These are phyloP conservation scores for Mastigias papua DNA, from an alignment of 30 jellyfish, hydroid and myxozoan species.

Conservation along the genomic window DNA sequence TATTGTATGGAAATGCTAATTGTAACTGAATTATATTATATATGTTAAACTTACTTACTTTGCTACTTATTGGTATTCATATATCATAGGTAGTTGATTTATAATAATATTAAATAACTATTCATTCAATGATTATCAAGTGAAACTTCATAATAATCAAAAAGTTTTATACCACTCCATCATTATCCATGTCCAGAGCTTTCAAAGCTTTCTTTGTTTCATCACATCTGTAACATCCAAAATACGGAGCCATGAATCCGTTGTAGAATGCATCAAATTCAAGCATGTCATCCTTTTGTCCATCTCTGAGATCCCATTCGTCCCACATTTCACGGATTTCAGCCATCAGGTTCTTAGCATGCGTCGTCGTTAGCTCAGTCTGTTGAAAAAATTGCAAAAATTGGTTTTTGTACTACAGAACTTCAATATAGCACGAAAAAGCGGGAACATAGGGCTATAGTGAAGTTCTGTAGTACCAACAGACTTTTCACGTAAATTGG, in stretches of 20 bases:
- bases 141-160: not conserved
- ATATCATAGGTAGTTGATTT: too few species aligned
- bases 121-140: too few species aligned
- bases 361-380: slow-evolving; percentile 35
- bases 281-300: slow-evolving; percentile 46
- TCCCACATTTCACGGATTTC: slow-evolving; percentile 84
- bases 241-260: slow-evolving; percentile 87
- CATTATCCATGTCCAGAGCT: slow-evolving; percentile 85
- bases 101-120: too few species aligned
- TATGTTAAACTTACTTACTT: too few species aligned
- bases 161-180: slow-evolving; percentile 35
- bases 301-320: slow-evolving; percentile 85
- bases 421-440: not conserved
- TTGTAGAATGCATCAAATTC: slow-evolving; percentile 86
- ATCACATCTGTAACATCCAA: slow-evolving; percentile 85
- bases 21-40: too few species aligned
- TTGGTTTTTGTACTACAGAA: too few species aligned
- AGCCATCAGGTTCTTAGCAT: slow-evolving; percentile 45
- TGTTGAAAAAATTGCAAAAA: not conserved
- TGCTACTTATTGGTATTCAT: too few species aligned
- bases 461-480: too few species aligned
- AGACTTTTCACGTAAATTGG: too few species aligned
- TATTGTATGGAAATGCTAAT: too few species aligned
- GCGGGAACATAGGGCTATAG: not conserved
- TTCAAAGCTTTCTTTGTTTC: slow-evolving; percentile 76